phyloP scores from a whole-genome alignment of 64 coral and sea anemone species.

The Pocillopora verrucosa region DNA sequence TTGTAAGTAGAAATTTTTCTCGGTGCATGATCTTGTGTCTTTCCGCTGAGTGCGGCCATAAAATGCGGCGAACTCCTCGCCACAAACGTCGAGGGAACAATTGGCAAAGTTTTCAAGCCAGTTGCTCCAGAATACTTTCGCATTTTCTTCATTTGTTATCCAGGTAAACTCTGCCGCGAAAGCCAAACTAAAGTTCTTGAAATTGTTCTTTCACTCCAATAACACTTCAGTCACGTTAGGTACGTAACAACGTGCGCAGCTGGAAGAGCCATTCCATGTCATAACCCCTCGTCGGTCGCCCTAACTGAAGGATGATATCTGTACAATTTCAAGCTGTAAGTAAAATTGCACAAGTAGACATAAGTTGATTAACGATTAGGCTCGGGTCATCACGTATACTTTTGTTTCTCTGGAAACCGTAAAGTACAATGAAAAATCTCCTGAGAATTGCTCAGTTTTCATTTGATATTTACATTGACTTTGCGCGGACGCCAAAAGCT shows the following conservation, averaged over 20 bases:
- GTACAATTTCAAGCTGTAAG: not conserved
- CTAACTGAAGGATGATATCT: not conserved
- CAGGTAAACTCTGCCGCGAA: not conserved
- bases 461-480: not conserved
- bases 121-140: not conserved
- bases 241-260: not conserved
- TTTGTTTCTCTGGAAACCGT: slow-evolving; percentile 24
- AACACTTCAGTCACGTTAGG: not conserved
- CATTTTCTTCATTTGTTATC: slow-evolving; percentile 9
- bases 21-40: not conserved
- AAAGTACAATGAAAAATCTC: slow-evolving; percentile 18
- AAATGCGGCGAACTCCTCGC: slow-evolving; percentile 16
- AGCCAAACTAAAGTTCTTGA: not conserved
- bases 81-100: not conserved
- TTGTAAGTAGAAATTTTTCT: slow-evolving; percentile 3
- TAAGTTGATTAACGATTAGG: not conserved
- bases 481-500: not conserved
- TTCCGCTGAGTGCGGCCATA: slow-evolving; percentile 7
- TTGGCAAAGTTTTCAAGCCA: not conserved
- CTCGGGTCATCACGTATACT: not conserved
- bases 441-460: not conserved
- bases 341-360: not conserved
- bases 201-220: not conserved
- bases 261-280: not conserved
- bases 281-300: not conserved